Conservation (phyloP, 2,888 invertebrate species). For the Torymus tubicola region DNA sequence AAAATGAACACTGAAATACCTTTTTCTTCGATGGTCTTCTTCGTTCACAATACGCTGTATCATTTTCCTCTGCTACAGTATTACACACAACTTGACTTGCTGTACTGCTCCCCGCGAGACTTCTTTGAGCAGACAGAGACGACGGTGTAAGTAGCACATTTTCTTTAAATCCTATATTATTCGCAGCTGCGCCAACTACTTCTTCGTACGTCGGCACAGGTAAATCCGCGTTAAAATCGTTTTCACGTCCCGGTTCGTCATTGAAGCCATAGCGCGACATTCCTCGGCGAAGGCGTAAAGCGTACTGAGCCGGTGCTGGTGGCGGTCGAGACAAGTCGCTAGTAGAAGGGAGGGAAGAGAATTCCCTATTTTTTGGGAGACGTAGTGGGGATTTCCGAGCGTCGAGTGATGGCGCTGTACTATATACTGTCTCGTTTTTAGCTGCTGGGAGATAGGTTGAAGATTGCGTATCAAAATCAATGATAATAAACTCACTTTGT, state of each 20-base stretch:
- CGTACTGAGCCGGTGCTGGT: neutral
- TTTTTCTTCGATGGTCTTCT: no score
- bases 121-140: no score
- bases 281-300: neutral
- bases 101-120: no score
- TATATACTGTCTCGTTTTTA: neutral
- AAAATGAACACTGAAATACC: no score
- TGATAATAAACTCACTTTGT: no score
- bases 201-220: neutral
- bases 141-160: neutral
- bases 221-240: neutral
- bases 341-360: no score
- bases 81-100: no score
- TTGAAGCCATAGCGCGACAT: constrained; percentile 7
- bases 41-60: no score
- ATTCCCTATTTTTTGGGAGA: neutral
- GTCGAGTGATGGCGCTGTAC: neutral
- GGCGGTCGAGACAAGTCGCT: no score
- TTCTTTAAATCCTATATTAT: constrained; percentile 3
- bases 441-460: no score
- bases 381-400: constrained; percentile 1
- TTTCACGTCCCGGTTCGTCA: neutral
- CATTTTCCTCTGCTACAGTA: no score
- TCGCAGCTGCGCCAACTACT: neutral
- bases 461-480: no score